phyloP scores from a whole-genome alignment of 2,113 vertebrate species.

The Centropus unirufus region DNA sequence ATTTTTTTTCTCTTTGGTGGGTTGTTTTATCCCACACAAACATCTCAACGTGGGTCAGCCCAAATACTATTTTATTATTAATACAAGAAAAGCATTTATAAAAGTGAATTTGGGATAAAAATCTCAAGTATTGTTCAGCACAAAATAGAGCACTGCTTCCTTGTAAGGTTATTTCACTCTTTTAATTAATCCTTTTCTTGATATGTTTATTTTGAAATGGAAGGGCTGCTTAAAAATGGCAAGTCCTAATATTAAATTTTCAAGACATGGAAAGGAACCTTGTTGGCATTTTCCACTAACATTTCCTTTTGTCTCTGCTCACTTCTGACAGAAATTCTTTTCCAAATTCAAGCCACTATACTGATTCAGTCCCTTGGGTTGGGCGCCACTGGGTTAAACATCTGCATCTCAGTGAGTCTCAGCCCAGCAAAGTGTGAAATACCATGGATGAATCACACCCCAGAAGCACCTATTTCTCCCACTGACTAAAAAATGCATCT shows the following conservation, averaged over 20 bases:
- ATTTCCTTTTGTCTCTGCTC: background rate
- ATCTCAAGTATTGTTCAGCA: background rate
- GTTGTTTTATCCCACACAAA: background rate
- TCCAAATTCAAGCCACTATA: background rate
- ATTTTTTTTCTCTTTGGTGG: background rate
- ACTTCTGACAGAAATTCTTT: background rate
- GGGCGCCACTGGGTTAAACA: background rate
- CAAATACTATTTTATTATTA: background rate
- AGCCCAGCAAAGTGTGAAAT: background rate
- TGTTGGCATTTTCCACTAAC: background rate
- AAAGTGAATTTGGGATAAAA: background rate
- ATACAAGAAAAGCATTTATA: background rate
- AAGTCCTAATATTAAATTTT: background rate
- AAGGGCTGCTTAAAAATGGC: background rate
- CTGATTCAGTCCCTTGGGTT: background rate
- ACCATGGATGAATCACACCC: background rate
- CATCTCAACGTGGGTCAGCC: background rate
- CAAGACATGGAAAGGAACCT: background rate
- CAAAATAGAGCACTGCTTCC: background rate
- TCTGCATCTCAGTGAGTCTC: background rate
- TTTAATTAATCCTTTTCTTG: background rate
- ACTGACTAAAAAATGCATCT: background rate
- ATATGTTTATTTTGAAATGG: background rate
- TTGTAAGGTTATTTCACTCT: background rate
- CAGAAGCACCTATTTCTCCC: background rate